A percentile compares a stretch with the other conserved stretches of the same genome.
These are phyloP conservation scores for Littorina saxatilis DNA, from an alignment of 1,140 invertebrate species.

Conservation along the genomic window DNA sequence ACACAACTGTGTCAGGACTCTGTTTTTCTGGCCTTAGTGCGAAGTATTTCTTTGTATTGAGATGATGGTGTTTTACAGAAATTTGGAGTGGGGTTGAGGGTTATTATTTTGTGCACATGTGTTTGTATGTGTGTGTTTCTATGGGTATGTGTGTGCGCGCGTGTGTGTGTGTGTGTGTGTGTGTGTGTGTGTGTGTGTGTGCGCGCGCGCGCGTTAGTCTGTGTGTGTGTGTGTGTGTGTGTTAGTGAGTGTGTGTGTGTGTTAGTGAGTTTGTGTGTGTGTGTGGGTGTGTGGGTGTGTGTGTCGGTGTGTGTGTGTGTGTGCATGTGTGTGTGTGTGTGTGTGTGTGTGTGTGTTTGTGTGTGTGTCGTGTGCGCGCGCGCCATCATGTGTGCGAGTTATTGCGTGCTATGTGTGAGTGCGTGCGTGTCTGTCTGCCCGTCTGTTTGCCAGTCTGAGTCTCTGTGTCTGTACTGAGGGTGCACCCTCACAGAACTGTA, in stretches of 20 bases:
- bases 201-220: too few species aligned
- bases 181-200: neutral
- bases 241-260: neutral
- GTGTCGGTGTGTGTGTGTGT: neutral
- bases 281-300: neutral
- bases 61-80: too few species aligned
- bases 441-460: too few species aligned
- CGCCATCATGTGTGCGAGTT: neutral
- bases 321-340: constrained; percentile 6
- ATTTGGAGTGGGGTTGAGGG: too few species aligned
- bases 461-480: too few species aligned
- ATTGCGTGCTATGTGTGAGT: too few species aligned
- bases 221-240: too few species aligned
- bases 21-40: too few species aligned
- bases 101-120: neutral
- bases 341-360: neutral
- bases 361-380: neutral
- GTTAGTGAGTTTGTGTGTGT: neutral
- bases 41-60: too few species aligned
- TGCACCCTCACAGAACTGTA: too few species aligned
- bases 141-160: neutral
- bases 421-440: too few species aligned
- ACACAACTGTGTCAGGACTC: too few species aligned
- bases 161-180: constrained; percentile 15
- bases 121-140: neutral